Base-by-base conservation (phyloP, 2,113 vertebrate genomes). In the Grallaria varia region DNA sequence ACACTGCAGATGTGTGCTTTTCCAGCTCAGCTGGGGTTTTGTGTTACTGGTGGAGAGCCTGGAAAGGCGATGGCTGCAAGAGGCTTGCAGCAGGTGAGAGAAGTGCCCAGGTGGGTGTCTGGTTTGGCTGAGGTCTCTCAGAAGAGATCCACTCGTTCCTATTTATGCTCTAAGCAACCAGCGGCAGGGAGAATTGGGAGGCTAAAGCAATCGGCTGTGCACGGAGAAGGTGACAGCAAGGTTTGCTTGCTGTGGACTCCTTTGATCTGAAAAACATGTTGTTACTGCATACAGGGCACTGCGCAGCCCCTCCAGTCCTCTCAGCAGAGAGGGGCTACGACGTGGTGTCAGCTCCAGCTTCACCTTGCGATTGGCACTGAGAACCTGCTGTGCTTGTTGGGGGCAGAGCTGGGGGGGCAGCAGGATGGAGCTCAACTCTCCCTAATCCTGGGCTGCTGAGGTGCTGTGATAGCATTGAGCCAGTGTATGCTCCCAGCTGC, bases 1-100 rank as follows among this genome's bases (percentile, higher is more conserved):
- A 94, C 28, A 21, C 40, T 95, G 93, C 91, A 94, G 81, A 94
- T 93, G 77, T 91, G 84, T 95, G 96, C 73, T 87, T 74, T 93
- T 87, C 88, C 53, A 63, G 49, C 64, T 71, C 80, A 84, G 91
- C 90, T 52, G 94, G 88, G 59, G 49, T 63, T 89, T 71, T 62
- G 55, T 76, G 66, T 84, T 39, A 22, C 58, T 85, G 74, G 78
- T 49, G 52, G 86, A 68, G 40, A 86, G 63, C 72, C 60, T 72
- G 64, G 73, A 39, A 55, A 31, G 35, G 50, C 2, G 14, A 4
- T 37, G 56, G 45, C 81, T 89, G 64, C 33, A 12, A 4, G 8
- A 35, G n/a, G 17, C 23, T 90, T 53, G 37, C 56, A 84, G 80
- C 30, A 39, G 59, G 45, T 73, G 71, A 79, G 49, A 62, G 63